Evolutionary conservation across 1,140 invertebrate genomes (phyloP).

Genomic region (Zaprionus taronus): DNA sequence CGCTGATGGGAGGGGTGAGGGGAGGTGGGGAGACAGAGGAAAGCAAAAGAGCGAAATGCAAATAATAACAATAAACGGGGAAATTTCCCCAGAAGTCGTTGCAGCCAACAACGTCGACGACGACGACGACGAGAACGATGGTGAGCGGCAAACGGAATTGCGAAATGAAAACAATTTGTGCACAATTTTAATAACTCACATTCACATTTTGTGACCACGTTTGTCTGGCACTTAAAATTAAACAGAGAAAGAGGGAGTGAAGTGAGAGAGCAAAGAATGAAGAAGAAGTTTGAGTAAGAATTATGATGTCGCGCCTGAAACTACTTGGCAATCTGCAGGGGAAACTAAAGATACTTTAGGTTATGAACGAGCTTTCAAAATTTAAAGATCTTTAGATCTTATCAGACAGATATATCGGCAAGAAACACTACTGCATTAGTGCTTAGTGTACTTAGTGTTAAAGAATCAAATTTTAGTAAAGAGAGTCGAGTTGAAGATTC

Average conservation of each 20-base stretch:
- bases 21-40: background rate
- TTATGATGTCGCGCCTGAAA: background rate
- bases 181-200: conserved; percentile 69
- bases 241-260: conserved; percentile 8
- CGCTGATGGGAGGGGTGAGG: background rate
- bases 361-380: too few species aligned
- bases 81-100: conserved; percentile 19
- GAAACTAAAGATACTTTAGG: too few species aligned
- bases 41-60: conserved; percentile 19
- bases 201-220: conserved; percentile 62
- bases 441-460: too few species aligned
- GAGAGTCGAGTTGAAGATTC: too few species aligned
- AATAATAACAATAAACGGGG: conserved; percentile 53
- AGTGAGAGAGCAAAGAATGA: background rate
- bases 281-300: background rate
- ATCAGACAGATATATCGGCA: too few species aligned
- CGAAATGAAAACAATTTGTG: conserved; percentile 66
- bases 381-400: too few species aligned
- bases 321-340: background rate
- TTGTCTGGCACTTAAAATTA: conserved; percentile 60
- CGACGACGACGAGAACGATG: background rate
- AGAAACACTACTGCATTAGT: too few species aligned
- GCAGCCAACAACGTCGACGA: conserved; percentile 4
- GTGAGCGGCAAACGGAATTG: conserved; percentile 51
- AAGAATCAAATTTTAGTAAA: too few species aligned